Base-by-base conservation (phyloP, 1,140 invertebrate species). In the Zaprionus tsacasi region DNA sequence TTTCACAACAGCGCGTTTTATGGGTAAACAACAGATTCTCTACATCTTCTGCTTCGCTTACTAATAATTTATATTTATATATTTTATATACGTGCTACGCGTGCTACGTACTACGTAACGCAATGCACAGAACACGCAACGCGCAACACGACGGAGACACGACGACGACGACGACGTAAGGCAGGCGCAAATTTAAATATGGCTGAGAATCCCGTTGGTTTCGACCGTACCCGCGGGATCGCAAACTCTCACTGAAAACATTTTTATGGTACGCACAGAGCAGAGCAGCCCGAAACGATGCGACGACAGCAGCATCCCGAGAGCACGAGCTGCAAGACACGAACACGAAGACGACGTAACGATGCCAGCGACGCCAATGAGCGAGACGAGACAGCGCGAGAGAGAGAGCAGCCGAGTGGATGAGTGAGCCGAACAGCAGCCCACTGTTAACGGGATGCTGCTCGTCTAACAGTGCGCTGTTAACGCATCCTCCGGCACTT, bases 181-280 rank as follows among this genome's bases (percentile, higher is more conserved):
- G 55, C 80, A 74, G 70, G 70, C 82, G 74, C 17, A 43, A 43
- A 64, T 67, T 48, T 21, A 43, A 57, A 65, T 67, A 13, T 25
- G 52, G 63, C 52, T 35, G 54, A 65, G 76, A 2, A 30, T 82
- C 88, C 91, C 91, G 91, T 88, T 82, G 81, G 80, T 86, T 90
- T 81, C 91, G 91, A 92, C 91, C 91, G 91, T 92, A 92, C 91
- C 91, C 91, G 91, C 91, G 91, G 91, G 91, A 92, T 92, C 91
- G 91, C 86, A 92, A 92, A 92, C 91, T 92, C 91, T 92, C 91
- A 92, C 91, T 92, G 76, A 88, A 92, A 75, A 57, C 52, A 91
- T 79, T 91, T 92, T 91, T 91, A 91, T 91, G 91, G 91, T 92
- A 89, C 81, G 88, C 81, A 79, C 79, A 69, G 70, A 77, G 78